Evolutionary conservation across 2,888 invertebrate species (phyloP).

Genomic region (Portevinia maculata): DNA sequence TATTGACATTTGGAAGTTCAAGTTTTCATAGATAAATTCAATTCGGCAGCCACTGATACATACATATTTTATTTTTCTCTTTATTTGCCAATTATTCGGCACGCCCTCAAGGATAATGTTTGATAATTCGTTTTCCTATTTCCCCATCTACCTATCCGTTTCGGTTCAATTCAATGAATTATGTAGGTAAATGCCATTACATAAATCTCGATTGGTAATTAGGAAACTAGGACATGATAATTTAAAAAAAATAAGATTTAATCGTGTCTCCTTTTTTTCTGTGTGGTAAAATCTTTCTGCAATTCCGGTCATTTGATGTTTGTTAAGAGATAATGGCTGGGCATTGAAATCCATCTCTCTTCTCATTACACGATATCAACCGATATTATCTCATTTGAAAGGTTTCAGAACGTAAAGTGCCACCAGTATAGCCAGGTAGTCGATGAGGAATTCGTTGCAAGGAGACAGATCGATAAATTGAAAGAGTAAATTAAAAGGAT

Average conservation of each 20-base stretch:
- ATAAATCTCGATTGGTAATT: conserved; percentile 62
- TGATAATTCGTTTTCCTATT: conserved; percentile 1
- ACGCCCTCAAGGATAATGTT: conserved; percentile 5
- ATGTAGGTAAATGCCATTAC: conserved; percentile 54
- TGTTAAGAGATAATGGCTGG: conserved; percentile 22
- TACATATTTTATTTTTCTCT: neutral
- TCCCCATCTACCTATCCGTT: conserved; percentile 32
- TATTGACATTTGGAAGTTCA: no score
- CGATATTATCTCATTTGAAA: conserved; percentile 1
- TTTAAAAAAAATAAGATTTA: conserved; percentile 14
- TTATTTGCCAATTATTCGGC: neutral
- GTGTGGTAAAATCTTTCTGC: neutral
- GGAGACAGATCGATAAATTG: conserved; percentile 38
- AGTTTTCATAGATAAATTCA: no score
- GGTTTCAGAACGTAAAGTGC: neutral
- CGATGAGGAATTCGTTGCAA: conserved; percentile 29
- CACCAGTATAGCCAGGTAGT: conserved; percentile 18
- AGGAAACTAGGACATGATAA: conserved; percentile 18
- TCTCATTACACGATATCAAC: conserved; percentile 5
- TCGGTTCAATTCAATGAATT: conserved; percentile 52
- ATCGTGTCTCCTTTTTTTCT: neutral
- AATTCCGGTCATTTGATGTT: conserved; percentile 6
- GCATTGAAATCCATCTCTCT: conserved; percentile 20
- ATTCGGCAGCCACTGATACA: no score
- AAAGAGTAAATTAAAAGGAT: conserved; percentile 20